Conservation (phyloP, 2,888 invertebrate species). For the Coleophora flavipennella region DNA sequence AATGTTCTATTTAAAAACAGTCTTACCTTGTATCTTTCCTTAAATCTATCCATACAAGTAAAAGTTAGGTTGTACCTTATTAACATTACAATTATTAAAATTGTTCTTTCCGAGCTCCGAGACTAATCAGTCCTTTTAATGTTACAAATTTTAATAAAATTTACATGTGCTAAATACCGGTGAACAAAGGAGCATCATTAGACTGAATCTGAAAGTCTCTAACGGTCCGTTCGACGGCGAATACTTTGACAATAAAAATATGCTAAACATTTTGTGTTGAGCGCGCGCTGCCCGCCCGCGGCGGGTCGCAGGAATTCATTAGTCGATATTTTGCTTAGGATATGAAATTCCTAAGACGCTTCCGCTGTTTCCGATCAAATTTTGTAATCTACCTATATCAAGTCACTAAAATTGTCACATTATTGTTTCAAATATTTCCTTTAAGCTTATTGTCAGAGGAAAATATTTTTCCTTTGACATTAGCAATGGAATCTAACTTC, state of each 20-base stretch:
- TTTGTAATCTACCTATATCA: conserved; percentile 23
- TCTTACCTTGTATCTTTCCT: too few species aligned
- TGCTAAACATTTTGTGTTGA: conserved; percentile 16
- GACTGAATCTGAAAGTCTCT: too few species aligned
- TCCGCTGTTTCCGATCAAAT: conserved; percentile 33
- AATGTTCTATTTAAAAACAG: too few species aligned
- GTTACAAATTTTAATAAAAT: conserved; percentile 1
- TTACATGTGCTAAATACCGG: conserved; percentile 4
- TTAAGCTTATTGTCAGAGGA: too few species aligned
- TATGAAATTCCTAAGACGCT: conserved; percentile 53
- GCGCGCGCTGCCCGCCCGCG: conserved; percentile 17
- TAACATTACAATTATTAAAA: too few species aligned
- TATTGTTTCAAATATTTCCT: too few species aligned
- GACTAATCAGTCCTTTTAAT: too few species aligned
- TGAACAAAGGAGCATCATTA: background rate
- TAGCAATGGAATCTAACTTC: conserved; percentile 20
- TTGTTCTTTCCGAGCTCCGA: too few species aligned
- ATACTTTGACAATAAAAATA: conserved; percentile 4
- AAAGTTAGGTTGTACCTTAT: too few species aligned
- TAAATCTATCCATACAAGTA: too few species aligned
- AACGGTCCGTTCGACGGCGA: too few species aligned
- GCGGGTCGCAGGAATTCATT: conserved; percentile 37
- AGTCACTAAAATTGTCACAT: too few species aligned
- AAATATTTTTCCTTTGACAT: background rate
- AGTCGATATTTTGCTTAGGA: conserved; percentile 50